phyloP scores from a whole-genome alignment of 1,140 invertebrate genomes.

The Anoplolepis gracilipes region DNA sequence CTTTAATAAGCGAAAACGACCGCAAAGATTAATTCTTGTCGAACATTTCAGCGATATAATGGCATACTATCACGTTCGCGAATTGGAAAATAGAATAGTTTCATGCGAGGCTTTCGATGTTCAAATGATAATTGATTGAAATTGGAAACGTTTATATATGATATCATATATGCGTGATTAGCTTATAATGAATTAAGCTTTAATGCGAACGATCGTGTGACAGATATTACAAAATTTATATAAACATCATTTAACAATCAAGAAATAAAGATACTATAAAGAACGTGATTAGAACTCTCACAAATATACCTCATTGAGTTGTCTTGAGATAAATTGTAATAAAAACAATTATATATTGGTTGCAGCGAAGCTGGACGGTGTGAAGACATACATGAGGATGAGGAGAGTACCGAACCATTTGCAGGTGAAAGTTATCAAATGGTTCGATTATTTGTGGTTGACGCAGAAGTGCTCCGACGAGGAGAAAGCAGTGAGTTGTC shows the following conservation, averaged over 20 bases:
- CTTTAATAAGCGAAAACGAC: constrained; percentile 38
- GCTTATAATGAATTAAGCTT: neutral
- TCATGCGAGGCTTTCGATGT: neutral
- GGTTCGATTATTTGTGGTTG: constrained; percentile 99
- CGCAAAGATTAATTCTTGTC: constrained; percentile 33
- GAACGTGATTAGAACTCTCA: neutral
- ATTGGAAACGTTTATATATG: neutral
- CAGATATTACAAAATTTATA: neutral
- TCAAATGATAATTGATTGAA: constrained; percentile 46
- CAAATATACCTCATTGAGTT: neutral
- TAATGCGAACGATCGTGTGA: neutral
- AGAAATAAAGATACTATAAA: neutral
- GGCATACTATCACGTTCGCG: constrained; percentile 15
- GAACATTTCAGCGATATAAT: constrained; percentile 39
- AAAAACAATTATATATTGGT: constrained; percentile 78
- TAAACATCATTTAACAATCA: neutral
- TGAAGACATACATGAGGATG: constrained; percentile 99
- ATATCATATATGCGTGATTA: constrained; percentile 31
- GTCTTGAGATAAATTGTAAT: neutral
- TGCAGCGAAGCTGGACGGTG: constrained; percentile 98
- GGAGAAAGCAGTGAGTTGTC: constrained; percentile 97
- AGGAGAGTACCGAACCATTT: constrained; percentile 97
- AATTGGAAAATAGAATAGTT: constrained; percentile 7
- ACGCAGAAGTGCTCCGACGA: constrained; percentile 99
- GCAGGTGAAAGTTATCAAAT: constrained; percentile 99